Evolutionary conservation across 2,113 vertebrate genomes (phyloP).

Genomic region (Odontophorus gujanensis): DNA sequence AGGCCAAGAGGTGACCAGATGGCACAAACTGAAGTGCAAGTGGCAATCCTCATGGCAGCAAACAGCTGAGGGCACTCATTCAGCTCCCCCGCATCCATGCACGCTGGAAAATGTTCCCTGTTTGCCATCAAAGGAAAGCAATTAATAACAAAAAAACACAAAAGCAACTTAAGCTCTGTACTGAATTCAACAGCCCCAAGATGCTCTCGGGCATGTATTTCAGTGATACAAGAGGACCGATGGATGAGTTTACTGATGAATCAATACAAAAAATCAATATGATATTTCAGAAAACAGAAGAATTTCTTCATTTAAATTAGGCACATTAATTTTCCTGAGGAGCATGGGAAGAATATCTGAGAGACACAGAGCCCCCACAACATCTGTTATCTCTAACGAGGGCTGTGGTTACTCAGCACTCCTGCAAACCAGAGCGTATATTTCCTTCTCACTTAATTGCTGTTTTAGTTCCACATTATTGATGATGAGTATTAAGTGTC

Average conservation of each 20-base stretch:
- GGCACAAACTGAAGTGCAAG: neutral
- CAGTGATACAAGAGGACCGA: neutral
- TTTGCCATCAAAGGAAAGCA: neutral
- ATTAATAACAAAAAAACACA: neutral
- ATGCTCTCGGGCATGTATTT: neutral
- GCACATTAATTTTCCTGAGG: neutral
- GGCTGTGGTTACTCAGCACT: constrained; percentile 14
- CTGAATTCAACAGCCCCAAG: neutral
- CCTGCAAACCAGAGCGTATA: neutral
- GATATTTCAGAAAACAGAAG: constrained; percentile 18
- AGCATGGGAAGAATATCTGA: neutral
- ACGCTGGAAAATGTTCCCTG: neutral
- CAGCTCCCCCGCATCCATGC: neutral
- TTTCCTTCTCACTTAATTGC: constrained; percentile 27
- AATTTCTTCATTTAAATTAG: constrained; percentile 15
- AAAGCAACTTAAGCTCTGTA: neutral
- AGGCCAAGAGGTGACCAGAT: neutral
- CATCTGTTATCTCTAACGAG: constrained; percentile 43
- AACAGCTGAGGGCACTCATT: neutral
- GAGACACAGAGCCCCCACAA: constrained; percentile 3
- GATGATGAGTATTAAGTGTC: neutral
- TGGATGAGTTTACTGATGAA: neutral
- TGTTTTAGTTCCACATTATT: constrained; percentile 30
- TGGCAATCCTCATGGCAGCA: neutral
- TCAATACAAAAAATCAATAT: neutral